phyloP scores from a whole-genome alignment of 2,888 invertebrate species.

The Tipula unca region DNA sequence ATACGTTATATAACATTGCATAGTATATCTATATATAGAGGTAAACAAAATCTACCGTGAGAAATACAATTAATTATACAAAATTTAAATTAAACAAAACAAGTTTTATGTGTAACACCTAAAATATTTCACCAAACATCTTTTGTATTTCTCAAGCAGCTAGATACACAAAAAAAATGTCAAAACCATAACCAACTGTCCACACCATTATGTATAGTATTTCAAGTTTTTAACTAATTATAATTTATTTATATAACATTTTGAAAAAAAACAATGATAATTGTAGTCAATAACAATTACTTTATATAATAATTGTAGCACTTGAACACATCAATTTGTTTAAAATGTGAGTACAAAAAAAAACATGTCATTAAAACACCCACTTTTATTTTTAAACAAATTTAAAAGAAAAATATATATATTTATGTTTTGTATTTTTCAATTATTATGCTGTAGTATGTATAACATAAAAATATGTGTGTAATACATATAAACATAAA shows the following conservation, averaged over 20 bases:
- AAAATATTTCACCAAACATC: neutral
- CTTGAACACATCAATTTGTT: neutral
- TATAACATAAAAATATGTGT: neutral
- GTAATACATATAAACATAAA: neutral
- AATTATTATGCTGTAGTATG: neutral
- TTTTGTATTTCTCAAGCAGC: neutral
- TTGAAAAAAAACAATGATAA: neutral
- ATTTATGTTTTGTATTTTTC: neutral
- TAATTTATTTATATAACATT: neutral
- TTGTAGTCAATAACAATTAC: neutral
- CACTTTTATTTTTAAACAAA: neutral
- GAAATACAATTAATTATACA: neutral
- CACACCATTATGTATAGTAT: neutral
- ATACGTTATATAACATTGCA: neutral
- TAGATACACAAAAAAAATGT: neutral
- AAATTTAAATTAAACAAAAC: neutral
- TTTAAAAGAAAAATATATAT: neutral
- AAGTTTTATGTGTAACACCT: neutral
- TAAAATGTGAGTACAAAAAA: neutral
- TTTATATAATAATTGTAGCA: neutral
- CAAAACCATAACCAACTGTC: neutral
- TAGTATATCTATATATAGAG: neutral
- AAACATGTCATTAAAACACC: slow-evolving; percentile 14
- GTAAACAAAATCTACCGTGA: neutral
- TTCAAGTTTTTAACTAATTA: neutral